Base-by-base conservation (phyloP, 2,888 invertebrate genomes). In the Nemoura dubitans region DNA sequence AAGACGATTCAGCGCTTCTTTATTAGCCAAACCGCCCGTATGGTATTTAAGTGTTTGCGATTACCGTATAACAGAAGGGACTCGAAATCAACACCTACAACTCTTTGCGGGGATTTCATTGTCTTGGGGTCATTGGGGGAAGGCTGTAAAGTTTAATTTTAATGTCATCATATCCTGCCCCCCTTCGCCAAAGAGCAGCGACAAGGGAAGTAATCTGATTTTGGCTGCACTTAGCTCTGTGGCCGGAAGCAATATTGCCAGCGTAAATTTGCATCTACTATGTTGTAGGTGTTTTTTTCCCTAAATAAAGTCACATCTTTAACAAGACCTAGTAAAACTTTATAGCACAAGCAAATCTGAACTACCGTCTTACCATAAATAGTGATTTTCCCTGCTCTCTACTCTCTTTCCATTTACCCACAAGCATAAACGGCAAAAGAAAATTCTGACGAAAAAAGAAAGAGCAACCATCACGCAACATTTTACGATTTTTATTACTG, bases 31-130 rank as follows among this genome's bases (percentile, higher is more conserved):
- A 21, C 59, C 59, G 14, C 59, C 59, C 59, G 59, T 59, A 59
- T 59, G 59, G 59, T 59, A 21, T 59, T 59, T 59, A 59, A 59
- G 59, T 21, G 59, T 21, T 59, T 59, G 59, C 59, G 59, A 59
- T 59, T 59, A 59, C 59, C 16, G 36, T 36, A 10, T 36, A 6
- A 36, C 10, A 1, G 59, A 21, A 59, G 59, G 21, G 59, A 59
- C 16, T 21, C 6, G 81, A 16, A 81, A 81, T 81, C 81, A 81
- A 81, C 81, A 81, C 28, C 28, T 28, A 30, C 29, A 30, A 81
- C 28, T 81, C 81, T 81, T 81, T 29, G n/a, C 29, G 30, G 16
- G 30, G 81, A 81, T 30, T 81, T 81, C 27, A 81, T 81, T 81
- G 81, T 81, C 81, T 59, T 2, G 14, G 21, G 59, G 59, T 59